phyloP scores from a whole-genome alignment of 1,140 invertebrate species.

The Drosophila littoralis region DNA sequence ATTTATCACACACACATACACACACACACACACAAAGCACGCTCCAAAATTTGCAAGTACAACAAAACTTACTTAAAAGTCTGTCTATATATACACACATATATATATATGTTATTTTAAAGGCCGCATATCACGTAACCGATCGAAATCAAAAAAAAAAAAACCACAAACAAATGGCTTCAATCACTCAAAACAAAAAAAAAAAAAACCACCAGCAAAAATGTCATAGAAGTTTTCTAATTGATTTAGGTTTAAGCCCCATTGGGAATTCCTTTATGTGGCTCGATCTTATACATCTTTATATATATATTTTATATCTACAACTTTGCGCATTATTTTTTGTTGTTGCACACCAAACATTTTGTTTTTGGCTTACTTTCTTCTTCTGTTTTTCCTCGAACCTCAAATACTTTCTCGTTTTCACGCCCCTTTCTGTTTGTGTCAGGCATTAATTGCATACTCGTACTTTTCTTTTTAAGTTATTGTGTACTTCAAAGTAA shows the following conservation, averaged over 20 bases:
- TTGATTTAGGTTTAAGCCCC: slow-evolving; percentile 12
- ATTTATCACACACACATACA: slow-evolving; percentile 19
- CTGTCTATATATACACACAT: slow-evolving; percentile 62
- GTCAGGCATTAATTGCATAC: slow-evolving; percentile 65
- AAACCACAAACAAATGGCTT: slow-evolving; percentile 49
- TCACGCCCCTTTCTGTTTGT: slow-evolving; percentile 33
- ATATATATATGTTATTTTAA: slow-evolving; percentile 40
- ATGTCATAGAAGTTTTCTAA: slow-evolving; percentile 25
- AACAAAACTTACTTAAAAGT: slow-evolving; percentile 68
- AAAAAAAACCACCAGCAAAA: slow-evolving; percentile 38
- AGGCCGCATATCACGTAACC: slow-evolving; percentile 60
- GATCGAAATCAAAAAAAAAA: slow-evolving; percentile 26
- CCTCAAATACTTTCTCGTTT: slow-evolving; percentile 32
- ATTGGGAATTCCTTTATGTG: too few relatives aligned
- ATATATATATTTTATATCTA: slow-evolving; percentile 10
- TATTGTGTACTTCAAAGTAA: slow-evolving; percentile 81
- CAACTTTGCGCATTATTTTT: slow-evolving; percentile 39
- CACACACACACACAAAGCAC: slow-evolving; percentile 48
- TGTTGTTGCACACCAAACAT: slow-evolving; percentile 43
- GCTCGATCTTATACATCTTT: background rate
- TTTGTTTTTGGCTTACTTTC: slow-evolving; percentile 22
- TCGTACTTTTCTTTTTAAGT: slow-evolving; percentile 66
- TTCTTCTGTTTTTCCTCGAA: slow-evolving; percentile 15
- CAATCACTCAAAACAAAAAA: slow-evolving; percentile 57
- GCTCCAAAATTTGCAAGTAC: slow-evolving; percentile 73